phyloP scores from a whole-genome alignment of 1,140 invertebrate species.

The Aphelinus certus region DNA sequence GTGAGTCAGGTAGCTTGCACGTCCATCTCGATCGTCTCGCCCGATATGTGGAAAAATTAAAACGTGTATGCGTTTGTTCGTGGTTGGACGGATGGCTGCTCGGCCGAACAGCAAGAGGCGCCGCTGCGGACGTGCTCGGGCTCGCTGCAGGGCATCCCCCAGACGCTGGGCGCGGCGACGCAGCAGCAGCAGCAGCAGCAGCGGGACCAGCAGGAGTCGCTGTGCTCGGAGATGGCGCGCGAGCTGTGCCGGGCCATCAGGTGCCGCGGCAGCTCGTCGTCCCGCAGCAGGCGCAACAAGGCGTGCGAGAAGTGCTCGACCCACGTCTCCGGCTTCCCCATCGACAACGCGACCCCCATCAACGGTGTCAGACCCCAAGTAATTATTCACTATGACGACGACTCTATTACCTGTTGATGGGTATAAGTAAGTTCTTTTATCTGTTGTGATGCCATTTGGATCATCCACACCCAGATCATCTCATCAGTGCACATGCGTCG shows the following conservation, averaged over 20 bases:
- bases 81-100: neutral
- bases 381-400: constrained; percentile 9
- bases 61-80: no score
- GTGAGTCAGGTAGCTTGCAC: no score
- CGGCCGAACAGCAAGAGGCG: constrained; percentile 39
- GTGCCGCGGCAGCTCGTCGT: constrained; percentile 72
- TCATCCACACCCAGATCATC: neutral
- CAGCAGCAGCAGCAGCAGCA: constrained; percentile 52
- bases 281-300: constrained; percentile 65
- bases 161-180: constrained; percentile 35
- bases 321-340: constrained; percentile 63
- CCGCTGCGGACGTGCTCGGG: constrained; percentile 55
- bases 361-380: constrained; percentile 62
- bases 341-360: constrained; percentile 60
- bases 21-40: no score
- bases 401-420: neutral
- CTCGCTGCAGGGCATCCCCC: constrained; percentile 61
- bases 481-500: neutral
- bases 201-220: constrained; percentile 71
- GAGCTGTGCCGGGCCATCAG: constrained; percentile 81
- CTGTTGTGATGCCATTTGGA: no score
- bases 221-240: constrained; percentile 84
- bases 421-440: no score
- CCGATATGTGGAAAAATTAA: no score
- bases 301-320: constrained; percentile 76